Evolutionary conservation across 1,140 invertebrate species (phyloP).

Genomic region (Ridgeia piscesae): DNA sequence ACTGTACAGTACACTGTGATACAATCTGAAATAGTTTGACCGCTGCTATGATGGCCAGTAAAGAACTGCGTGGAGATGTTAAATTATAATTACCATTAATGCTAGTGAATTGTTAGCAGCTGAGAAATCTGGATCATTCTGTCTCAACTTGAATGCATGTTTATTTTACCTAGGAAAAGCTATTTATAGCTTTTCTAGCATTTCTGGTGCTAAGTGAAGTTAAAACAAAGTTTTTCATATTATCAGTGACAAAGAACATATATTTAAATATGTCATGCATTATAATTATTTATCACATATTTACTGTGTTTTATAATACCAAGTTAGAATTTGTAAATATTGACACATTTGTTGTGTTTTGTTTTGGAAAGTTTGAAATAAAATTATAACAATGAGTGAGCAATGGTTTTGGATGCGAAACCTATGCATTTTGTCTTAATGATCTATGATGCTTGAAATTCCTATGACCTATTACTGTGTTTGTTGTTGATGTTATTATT

Average conservation of each 20-base stretch:
- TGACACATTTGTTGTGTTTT: neutral
- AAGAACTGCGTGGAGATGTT: neutral
- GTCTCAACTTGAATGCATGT: neutral
- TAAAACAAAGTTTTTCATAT: neutral
- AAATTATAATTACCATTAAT: neutral
- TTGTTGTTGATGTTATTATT: no score
- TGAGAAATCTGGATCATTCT: neutral
- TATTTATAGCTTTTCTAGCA: neutral
- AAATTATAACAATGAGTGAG: neutral
- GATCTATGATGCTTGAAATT: neutral
- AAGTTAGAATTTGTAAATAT: neutral
- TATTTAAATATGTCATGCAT: neutral
- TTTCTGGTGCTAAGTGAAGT: neutral
- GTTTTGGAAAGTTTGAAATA: neutral
- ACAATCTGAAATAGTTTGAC: neutral
- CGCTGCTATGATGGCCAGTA: neutral
- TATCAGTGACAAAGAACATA: neutral
- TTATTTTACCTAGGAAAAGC: neutral
- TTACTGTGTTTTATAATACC: neutral
- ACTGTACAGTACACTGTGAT: neutral
- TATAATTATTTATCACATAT: no score
- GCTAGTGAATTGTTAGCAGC: neutral
- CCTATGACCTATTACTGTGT: neutral
- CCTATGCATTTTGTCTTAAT: neutral
- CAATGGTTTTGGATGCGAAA: neutral